Conservation (phyloP, 2,113 vertebrate species). For the Kobus ellipsiprymnus region DNA sequence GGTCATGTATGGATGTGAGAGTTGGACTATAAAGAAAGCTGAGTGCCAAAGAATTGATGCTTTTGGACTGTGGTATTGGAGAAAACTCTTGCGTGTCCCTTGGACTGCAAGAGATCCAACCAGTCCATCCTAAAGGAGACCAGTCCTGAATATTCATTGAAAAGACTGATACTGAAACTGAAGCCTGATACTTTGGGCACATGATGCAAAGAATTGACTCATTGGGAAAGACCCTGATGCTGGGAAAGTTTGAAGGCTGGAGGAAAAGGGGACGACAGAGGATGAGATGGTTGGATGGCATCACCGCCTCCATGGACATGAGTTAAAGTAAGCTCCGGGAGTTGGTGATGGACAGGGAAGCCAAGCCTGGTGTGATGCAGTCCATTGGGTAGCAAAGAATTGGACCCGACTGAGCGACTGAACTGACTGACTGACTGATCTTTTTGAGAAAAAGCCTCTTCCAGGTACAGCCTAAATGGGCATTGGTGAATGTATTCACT, state of each 20-base stretch:
- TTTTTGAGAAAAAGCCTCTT: background rate
- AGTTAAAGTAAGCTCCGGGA: background rate
- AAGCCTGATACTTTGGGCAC: background rate
- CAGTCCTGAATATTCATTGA: background rate
- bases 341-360: background rate
- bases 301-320: background rate
- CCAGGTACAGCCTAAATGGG: background rate
- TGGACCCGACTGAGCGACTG: rapidly evolving
- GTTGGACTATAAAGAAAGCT: background rate
- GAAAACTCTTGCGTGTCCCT: background rate
- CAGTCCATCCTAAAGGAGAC: background rate
- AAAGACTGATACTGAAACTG: background rate
- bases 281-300: background rate
- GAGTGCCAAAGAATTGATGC: background rate
- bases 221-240: background rate
- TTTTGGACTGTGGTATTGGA: background rate
- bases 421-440: background rate
- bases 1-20: background rate
- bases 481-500: background rate
- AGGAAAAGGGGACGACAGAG: background rate
- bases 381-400: background rate
- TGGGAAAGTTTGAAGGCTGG: background rate
- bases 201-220: background rate
- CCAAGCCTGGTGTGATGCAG: background rate
- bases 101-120: background rate